Evolutionary conservation across 2,113 vertebrate genomes (phyloP).

Genomic region (Microtus oregoni): DNA sequence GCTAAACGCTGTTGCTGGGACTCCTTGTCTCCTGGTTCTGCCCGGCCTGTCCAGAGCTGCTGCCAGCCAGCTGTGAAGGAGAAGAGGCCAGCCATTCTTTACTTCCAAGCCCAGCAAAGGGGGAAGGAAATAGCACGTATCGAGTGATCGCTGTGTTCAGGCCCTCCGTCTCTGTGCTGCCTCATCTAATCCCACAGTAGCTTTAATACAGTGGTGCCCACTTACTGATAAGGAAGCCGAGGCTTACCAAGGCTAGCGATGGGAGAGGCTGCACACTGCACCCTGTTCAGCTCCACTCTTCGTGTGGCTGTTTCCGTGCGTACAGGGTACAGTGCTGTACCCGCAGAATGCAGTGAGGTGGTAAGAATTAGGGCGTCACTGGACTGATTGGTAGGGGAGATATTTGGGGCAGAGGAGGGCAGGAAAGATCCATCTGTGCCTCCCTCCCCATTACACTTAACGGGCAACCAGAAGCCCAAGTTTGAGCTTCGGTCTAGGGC

Average conservation of each 20-base stretch:
- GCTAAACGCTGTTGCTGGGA: neutral
- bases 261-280: neutral
- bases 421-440: neutral
- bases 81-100: neutral
- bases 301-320: neutral
- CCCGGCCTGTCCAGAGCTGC: neutral
- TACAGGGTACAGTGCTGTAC: neutral
- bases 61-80: neutral
- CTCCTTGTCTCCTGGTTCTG: neutral
- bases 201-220: neutral
- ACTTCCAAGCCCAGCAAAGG: neutral
- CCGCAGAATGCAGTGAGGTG: neutral
- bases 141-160: neutral
- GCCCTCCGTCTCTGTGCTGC: neutral
- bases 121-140: neutral
- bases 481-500: neutral
- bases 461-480: neutral
- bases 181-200: neutral
- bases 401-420: neutral
- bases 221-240: neutral
- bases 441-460: neutral
- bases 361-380: constrained; percentile 24
- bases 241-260: neutral
- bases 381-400: neutral
- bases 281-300: neutral